Evolutionary conservation across 2,797 vertebrate species (phyloP).

Genomic region (Fratercula arctica): DNA sequence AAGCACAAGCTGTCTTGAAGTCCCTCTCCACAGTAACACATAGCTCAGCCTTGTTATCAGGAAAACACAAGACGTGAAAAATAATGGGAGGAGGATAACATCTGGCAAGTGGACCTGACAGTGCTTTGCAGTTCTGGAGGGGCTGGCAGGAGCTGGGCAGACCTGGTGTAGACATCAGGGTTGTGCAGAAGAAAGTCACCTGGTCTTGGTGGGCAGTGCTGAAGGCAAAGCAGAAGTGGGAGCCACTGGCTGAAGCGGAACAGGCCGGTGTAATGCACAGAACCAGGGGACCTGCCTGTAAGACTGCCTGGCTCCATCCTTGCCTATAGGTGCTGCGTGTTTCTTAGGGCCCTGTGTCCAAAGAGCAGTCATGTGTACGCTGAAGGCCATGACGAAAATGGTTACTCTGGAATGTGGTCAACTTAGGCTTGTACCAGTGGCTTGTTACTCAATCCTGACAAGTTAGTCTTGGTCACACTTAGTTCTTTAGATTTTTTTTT

Average conservation of each 20-base stretch:
- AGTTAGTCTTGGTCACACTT: not conserved
- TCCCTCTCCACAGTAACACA: not conserved
- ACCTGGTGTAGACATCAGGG: not conserved
- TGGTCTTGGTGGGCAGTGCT: not conserved
- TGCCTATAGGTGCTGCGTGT: fast-evolving
- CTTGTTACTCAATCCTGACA: not conserved
- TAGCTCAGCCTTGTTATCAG: not conserved
- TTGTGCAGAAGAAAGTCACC: not conserved
- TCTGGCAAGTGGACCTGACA: not conserved
- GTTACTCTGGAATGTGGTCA: not conserved
- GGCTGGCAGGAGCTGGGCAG: not conserved
- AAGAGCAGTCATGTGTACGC: fast-evolving
- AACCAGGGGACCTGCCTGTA: not conserved
- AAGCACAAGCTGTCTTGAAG: slow-evolving; percentile 13
- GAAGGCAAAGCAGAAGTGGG: not conserved
- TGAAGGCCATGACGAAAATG: not conserved
- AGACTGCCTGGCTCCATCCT: not conserved
- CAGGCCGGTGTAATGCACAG: not conserved
- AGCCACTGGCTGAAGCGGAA: not conserved
- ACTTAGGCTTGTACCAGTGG: not conserved
- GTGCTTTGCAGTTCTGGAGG: not conserved
- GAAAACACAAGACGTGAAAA: not conserved
- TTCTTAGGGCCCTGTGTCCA: fast-evolving
- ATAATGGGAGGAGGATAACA: not conserved
- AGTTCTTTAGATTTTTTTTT: not conserved